These are phyloP conservation scores for Masnerella sp. DNA, from an alignment of 2,888 invertebrate genomes.

Conservation along the genomic window DNA sequence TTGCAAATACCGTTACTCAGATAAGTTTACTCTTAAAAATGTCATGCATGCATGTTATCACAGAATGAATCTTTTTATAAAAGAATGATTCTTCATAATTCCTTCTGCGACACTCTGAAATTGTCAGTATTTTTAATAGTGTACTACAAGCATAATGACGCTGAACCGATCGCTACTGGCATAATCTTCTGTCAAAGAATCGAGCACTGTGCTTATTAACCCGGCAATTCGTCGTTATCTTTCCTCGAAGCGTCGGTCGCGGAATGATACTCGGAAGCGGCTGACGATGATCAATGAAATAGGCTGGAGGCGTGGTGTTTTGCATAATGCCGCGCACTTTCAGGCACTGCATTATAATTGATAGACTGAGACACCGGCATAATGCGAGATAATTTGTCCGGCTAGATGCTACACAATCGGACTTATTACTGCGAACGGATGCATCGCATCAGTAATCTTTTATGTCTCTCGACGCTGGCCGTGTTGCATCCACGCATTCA, in stretches of 20 bases:
- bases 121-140: too few species aligned
- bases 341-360: slow-evolving; percentile 69
- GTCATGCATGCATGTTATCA: too few species aligned
- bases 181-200: slow-evolving; percentile 38
- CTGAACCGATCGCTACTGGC: not conserved
- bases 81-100: too few species aligned
- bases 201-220: slow-evolving; percentile 53
- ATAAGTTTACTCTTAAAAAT: too few species aligned
- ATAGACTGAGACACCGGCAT: slow-evolving; percentile 75
- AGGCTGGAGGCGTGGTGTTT: slow-evolving; percentile 66
- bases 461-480: slow-evolving; percentile 68
- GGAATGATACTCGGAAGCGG: slow-evolving; percentile 62
- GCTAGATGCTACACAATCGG: slow-evolving; percentile 74
- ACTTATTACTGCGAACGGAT: slow-evolving; percentile 77
- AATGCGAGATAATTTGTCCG: slow-evolving; percentile 77
- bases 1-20: too few species aligned
- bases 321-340: slow-evolving; percentile 59
- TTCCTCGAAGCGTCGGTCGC: slow-evolving; percentile 41
- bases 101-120: too few species aligned
- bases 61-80: too few species aligned
- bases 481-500: slow-evolving; percentile 61
- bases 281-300: slow-evolving; percentile 74
- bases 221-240: slow-evolving; percentile 54
- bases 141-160: too few species aligned
- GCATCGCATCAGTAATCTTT: slow-evolving; percentile 76